Evolutionary conservation across 2,797 vertebrate species (phyloP), one percentile per base, ranked within the genome.

Genomic region (Rhinella marina): DNA sequence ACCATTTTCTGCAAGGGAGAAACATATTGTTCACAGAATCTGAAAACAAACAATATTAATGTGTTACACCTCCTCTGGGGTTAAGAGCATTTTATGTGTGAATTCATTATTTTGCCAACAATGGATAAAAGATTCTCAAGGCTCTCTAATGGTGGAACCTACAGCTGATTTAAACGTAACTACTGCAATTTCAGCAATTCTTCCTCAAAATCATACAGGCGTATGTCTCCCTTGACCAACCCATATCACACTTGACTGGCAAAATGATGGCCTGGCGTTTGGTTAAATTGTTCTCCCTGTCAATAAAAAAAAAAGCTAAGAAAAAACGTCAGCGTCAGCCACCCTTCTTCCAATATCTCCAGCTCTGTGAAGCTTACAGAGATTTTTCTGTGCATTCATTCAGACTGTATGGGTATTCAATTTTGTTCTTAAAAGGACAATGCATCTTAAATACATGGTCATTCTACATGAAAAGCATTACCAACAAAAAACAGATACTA

Each of bases 141-240:
- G 78, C 82, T 80, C 64, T 29, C 70, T 79, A 88, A 85, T 85
- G 83, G 81, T 23, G 82, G 66, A 61, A 88, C 54, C 82, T 88
- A 84, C 82, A 85, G 77, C 76, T 70, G 87, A 88, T 88, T 75
- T 85, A 78, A 32, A 48, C 77, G 57, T 85, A 88, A 88, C 87
- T 85, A 85, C 82, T 88, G 87, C 87, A 88, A 88, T 88, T 88
- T 88, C 87, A 88, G 87, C 87, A 85, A 81, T 85, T 88, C 77
- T 81, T 75, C 66, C 87, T 84, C 82, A 80, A 80, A 88, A 81
- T 85, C 78, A 88, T 82, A 88, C 77, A 88, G 88, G 68, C 84
- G 72, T 86, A 75, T 77, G 78, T 82, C 84, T 86, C 72, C 73
- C 70, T 32, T 56, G 82, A 54, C 66, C 82, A 80, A 57, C 76